Evolutionary conservation across 2,113 vertebrate genomes (phyloP).

Genomic region (Bubalus kerabau): DNA sequence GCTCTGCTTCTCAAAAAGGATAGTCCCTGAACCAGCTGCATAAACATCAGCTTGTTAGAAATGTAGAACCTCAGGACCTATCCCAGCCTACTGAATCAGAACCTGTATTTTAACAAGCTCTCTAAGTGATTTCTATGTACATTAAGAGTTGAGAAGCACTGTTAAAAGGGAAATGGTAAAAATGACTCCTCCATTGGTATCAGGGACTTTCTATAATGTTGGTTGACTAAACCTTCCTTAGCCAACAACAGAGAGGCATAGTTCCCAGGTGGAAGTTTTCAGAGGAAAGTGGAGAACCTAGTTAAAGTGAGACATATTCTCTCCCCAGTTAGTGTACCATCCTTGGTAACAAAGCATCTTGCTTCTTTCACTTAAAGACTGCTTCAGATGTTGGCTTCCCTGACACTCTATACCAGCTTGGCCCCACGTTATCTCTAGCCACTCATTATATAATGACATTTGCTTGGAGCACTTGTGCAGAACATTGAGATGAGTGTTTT

Average conservation of each 20-base stretch:
- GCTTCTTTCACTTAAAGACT: background rate
- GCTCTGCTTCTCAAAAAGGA: background rate
- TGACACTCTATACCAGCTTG: background rate
- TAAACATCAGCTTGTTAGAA: background rate
- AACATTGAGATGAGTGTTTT: conserved; percentile 7
- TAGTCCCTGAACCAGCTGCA: background rate
- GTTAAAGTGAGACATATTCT: background rate
- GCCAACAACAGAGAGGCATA: background rate
- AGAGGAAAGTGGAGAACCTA: background rate
- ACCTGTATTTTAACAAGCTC: background rate
- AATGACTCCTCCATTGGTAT: background rate
- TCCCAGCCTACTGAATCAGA: background rate
- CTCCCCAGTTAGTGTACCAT: background rate
- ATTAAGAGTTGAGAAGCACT: background rate
- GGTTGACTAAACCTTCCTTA: background rate
- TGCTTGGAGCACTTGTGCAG: background rate
- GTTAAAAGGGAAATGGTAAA: background rate
- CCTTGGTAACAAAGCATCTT: background rate
- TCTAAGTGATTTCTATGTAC: rapidly evolving
- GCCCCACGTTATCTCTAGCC: background rate
- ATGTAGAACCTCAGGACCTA: background rate
- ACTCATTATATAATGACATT: background rate
- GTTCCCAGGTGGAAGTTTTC: background rate
- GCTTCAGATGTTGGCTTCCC: background rate
- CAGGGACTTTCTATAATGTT: background rate